phyloP scores from a whole-genome alignment of 2,888 invertebrate species.

The Caenorhabditis japonica region DNA sequence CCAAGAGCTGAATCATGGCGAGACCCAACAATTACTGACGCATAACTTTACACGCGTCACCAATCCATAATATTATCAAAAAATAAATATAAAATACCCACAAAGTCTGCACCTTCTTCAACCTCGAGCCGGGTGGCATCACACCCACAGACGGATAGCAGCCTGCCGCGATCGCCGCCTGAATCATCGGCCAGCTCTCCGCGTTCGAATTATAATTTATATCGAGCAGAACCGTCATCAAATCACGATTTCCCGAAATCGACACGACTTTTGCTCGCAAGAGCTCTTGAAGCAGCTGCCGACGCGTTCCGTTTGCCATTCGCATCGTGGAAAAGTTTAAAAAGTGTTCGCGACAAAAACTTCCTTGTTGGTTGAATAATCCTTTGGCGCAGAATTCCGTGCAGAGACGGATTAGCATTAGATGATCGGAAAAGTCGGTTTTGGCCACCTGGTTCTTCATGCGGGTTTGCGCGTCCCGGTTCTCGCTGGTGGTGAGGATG shows the following conservation, averaged over 20 bases:
- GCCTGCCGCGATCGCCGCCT: conserved; percentile 89
- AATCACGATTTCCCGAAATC: not conserved
- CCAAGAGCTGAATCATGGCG: too few relatives aligned
- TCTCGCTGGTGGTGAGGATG: conserved; percentile 59
- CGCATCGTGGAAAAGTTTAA: conserved; percentile 89
- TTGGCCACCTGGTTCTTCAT: conserved; percentile 85
- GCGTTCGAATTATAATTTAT: conserved; percentile 78
- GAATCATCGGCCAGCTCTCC: conserved; percentile 90
- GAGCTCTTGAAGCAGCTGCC: conserved; percentile 72
- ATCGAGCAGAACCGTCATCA: conserved; percentile 3
- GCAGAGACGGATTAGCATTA: conserved; percentile 83
- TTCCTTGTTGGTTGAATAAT: conserved; percentile 5
- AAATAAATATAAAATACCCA: too few relatives aligned
- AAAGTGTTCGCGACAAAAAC: conserved; percentile 84
- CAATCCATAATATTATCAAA: too few relatives aligned
- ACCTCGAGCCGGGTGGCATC: conserved; percentile 79
- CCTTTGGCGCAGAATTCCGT: conserved; percentile 14
- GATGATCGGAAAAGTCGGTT: conserved; percentile 89
- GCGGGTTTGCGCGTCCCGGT: conserved; percentile 79
- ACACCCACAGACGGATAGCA: conserved; percentile 89
- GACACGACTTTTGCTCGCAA: conserved; percentile 64
- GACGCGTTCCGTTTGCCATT: conserved; percentile 87
- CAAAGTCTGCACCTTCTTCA: conserved; percentile 72
- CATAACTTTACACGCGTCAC: too few relatives aligned
- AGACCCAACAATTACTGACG: too few relatives aligned